Evolutionary conservation across 2,113 vertebrate species (phyloP).

Genomic region (Crypturellus undulatus): DNA sequence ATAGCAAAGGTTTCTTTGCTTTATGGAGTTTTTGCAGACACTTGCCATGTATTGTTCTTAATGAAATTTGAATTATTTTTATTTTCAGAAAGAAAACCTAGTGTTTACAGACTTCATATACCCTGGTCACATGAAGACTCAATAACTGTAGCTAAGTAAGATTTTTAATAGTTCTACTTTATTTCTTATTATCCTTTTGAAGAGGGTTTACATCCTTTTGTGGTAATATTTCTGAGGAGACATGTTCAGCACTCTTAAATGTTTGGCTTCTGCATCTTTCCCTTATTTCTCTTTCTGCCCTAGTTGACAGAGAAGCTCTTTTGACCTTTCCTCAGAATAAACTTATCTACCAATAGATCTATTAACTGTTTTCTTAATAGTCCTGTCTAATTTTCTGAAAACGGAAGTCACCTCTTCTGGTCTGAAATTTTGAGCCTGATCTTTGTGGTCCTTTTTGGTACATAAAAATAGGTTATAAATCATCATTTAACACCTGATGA

Average conservation of each 20-base stretch:
- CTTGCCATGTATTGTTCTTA: background rate
- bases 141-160: constrained; percentile 85
- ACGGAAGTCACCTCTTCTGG: background rate
- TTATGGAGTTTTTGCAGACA: background rate
- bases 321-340: background rate
- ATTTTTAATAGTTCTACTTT: background rate
- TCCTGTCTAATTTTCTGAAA: background rate
- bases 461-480: background rate
- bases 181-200: background rate
- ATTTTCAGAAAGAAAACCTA: constrained; percentile 84
- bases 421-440: background rate
- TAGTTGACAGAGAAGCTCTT: background rate
- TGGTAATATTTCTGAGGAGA: background rate
- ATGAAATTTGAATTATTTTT: background rate
- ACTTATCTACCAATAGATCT: background rate
- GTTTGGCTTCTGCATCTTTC: background rate
- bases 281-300: background rate
- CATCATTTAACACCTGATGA: too few species aligned
- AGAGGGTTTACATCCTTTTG: background rate
- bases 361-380: background rate
- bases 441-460: background rate
- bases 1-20: background rate
- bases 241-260: background rate
- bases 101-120: constrained; percentile 88
- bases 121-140: constrained; percentile 95